Evolutionary conservation across 1,140 invertebrate species (phyloP).

Genomic region (Adelges cooleyi): DNA sequence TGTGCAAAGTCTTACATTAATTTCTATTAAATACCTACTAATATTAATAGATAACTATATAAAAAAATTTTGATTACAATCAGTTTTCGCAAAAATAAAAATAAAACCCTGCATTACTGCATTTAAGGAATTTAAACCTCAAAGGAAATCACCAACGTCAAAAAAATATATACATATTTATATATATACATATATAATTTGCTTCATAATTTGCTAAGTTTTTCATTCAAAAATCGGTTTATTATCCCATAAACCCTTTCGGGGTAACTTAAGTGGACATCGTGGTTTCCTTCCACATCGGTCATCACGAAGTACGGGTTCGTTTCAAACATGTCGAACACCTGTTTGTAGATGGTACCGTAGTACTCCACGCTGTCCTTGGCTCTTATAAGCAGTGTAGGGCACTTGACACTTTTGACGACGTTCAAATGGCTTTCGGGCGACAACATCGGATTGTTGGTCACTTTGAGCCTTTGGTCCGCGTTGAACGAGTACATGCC

Average conservation of each 20-base stretch:
- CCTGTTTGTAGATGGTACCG: conserved; percentile 3
- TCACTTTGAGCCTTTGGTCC: conserved; percentile 36
- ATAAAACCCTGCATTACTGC: no score
- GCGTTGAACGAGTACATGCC: conserved; percentile 37
- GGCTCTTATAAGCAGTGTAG: conserved; percentile 36
- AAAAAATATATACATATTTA: no score
- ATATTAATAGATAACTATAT: no score
- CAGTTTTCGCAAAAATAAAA: no score
- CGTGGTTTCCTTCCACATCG: conserved; percentile 50
- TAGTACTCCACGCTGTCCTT: conserved; percentile 20
- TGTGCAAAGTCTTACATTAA: no score
- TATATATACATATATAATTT: no score
- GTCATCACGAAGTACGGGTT: conserved; percentile 36
- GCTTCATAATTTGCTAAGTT: background rate
- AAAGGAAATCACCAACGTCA: no score
- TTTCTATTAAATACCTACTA: no score
- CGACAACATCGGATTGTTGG: conserved; percentile 30
- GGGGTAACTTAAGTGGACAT: conserved; percentile 50
- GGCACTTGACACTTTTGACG: conserved; percentile 31
- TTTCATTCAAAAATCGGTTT: conserved; percentile 37
- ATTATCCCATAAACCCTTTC: conserved; percentile 41
- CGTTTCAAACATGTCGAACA: conserved; percentile 33
- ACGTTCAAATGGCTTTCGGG: conserved; percentile 31
- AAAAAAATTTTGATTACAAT: no score
- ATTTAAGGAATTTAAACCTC: no score